These are phyloP conservation scores for Calycopis cecrops DNA, from an alignment of 1,140 invertebrate species.

Conservation along the genomic window DNA sequence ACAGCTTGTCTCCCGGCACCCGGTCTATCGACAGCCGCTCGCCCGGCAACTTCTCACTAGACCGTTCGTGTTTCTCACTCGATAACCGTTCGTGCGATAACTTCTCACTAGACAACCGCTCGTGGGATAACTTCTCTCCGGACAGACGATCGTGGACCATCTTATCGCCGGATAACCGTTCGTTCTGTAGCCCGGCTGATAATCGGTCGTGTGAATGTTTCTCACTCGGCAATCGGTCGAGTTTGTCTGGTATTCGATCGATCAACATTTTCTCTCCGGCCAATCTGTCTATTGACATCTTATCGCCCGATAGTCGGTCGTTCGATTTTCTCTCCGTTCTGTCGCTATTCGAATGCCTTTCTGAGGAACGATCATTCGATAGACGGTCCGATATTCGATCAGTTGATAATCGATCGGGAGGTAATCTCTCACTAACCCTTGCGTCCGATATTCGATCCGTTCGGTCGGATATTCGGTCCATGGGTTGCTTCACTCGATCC, in stretches of 20 bases:
- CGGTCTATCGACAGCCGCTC: constrained; percentile 35
- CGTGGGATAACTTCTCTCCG: constrained; percentile 31
- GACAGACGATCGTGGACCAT: constrained; percentile 34
- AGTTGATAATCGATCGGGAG: constrained; percentile 31
- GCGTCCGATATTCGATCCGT: constrained; percentile 30
- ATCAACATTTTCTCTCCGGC: constrained; percentile 26
- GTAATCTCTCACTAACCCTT: constrained; percentile 35
- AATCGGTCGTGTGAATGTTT: constrained; percentile 26
- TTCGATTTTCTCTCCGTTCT: constrained; percentile 27
- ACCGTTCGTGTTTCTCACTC: constrained; percentile 31
- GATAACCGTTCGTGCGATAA: constrained; percentile 32
- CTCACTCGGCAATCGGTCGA: constrained; percentile 12
- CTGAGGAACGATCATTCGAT: constrained; percentile 28
- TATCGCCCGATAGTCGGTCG: constrained; percentile 28
- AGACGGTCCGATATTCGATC: constrained; percentile 34
- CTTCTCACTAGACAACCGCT: constrained; percentile 32
- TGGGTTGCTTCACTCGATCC: constrained; percentile 37
- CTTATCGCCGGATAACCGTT: constrained; percentile 34
- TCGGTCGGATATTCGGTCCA: constrained; percentile 42
- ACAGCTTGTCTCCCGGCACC: constrained; percentile 35
- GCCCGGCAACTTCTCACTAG: constrained; percentile 24
- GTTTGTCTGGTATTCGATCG: constrained; percentile 25
- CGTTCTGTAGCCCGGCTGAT: constrained; percentile 28
- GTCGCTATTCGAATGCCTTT: constrained; percentile 22
- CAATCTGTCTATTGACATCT: constrained; percentile 28